These are phyloP conservation scores for Pherbina coryleti DNA, from an alignment of 2,888 invertebrate species.

Conservation along the genomic window DNA sequence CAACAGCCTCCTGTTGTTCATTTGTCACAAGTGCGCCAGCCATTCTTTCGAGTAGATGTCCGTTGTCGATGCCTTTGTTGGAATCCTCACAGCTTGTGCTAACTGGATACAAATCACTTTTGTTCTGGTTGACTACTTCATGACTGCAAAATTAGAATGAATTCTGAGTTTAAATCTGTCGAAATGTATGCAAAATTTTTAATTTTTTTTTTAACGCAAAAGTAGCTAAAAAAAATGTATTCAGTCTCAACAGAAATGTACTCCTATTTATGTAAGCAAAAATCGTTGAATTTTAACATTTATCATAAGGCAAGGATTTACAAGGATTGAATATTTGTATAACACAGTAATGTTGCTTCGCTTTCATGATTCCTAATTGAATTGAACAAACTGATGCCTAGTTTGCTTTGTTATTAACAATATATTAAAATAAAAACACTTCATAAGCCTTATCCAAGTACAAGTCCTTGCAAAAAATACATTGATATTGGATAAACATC, in stretches of 20 bases:
- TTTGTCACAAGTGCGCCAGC: slow-evolving; percentile 27
- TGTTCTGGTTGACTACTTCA: slow-evolving; percentile 44
- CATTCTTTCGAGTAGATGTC: not conserved
- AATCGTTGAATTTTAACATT: not conserved
- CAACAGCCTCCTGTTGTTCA: slow-evolving; percentile 67
- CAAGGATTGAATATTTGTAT: no score
- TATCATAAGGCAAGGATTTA: no score
- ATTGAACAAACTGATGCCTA: no score
- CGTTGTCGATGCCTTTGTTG: not conserved
- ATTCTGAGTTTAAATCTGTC: not conserved
- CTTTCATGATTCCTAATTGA: no score
- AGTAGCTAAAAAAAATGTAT: not conserved
- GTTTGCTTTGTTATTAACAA: no score
- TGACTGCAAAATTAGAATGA: slow-evolving; percentile 38
- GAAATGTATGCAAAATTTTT: not conserved
- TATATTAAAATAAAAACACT: no score
- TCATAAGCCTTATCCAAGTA: no score
- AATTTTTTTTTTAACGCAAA: not conserved
- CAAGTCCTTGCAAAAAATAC: no score
- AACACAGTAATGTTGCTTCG: no score
- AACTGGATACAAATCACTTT: slow-evolving; percentile 7
- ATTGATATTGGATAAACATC: no score
- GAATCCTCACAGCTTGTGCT: slow-evolving; percentile 28
- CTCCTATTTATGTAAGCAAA: no score
- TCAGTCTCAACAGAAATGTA: no score